Base-by-base conservation (phyloP, 1,140 invertebrate genomes). In the Chironomus striatipennis region DNA sequence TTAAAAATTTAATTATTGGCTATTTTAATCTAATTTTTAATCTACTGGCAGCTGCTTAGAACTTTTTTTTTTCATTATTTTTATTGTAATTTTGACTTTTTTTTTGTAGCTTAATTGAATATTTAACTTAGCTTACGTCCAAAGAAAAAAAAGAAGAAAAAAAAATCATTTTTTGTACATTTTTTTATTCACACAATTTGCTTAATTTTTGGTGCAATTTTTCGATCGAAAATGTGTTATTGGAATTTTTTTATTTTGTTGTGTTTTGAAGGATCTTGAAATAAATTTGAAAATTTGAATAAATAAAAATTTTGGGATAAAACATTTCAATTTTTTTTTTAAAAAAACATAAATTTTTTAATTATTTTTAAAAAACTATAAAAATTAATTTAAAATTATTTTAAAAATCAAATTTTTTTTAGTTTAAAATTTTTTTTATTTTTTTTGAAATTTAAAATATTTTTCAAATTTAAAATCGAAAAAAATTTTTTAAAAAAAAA, bases 161-260 rank as follows among this genome's bases (percentile, higher is more conserved):
- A 15, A 57, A 57, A 57, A 57, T 34, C 24, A 57, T 57, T 57
- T 57, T 12, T 57, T n/a, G 47, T 57, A n/a, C 9, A 57, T n/a
- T 5, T n/a, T 57, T 57, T 15, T 34, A 34, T 34, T n/a, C 24
- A 34, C 24, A 34, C 24, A n/a, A 57, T 57, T 57, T 57, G 47
- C 47, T 57, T 57, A 57, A 57, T 57, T 57, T 57, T 57, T n/a
- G 47, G 47, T 57, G 47, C 47, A 57, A 57, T 57, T 57, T 57
- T 57, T 57, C 47, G 47, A n/a, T 57, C 15, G 4, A n/a, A 57
- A 57, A 57, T 57, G 12, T 57, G 47, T 34, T 34, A 2, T 1
- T 5, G 24, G 24, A 47, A 47, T 1, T 43, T 43, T 6, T 43
- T 7, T 7, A 10, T 4, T 47, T 47, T 47, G 15, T 47, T 47